Base-by-base conservation (phyloP, 2,113 vertebrate genomes). In the Camelus bactrianus region DNA sequence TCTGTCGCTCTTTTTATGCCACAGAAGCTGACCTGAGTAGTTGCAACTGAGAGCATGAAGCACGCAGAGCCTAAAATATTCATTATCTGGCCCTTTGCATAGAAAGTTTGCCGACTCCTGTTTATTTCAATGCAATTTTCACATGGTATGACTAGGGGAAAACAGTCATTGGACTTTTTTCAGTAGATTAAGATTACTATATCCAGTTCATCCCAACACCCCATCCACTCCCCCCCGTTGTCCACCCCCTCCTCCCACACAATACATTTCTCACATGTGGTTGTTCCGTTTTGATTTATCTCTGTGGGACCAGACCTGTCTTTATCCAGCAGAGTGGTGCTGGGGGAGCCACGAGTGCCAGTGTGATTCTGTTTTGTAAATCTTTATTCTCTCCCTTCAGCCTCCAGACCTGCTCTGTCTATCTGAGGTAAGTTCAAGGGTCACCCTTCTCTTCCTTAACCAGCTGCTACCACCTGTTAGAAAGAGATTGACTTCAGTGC, bases 391-490 rank as follows among this genome's bases (percentile, higher is more conserved):
- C 92, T 96, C 65, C 46, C 94, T 73, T 20, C 67, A 96, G 84
- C 89, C 62, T 96, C 77, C 96, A 93, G 88, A 67, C 46, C 88
- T 88, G 75, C 73, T 87, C 84, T 95, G 69, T 91, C 52, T 94
- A 24, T 92, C 35, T 50, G 48, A 96, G 92, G 95, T 97, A 97
- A 97, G 93, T 97, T 38, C 73, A 94, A 50, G 69, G 77, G 89
- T 70, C 60, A 46, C 50, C 73, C 54, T 58, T 24, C 24, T 93
- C 52, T 62, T 48, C 75, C 65, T 83, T 83, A 50, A 73, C n/a
- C 65, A 35, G 35, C 62, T 52, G 38, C 65, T 80, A 4, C 17
- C 32, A 54, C 69, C 76, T 72, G 11, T 67, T 80, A 69, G 35
- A 24, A 38, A n/a, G 50, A 86, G 82, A 35, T 50, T 54, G 72